Evolutionary conservation across 92 coral and sea anemone species (phyloP).

Genomic region (Palythoa grandis): DNA sequence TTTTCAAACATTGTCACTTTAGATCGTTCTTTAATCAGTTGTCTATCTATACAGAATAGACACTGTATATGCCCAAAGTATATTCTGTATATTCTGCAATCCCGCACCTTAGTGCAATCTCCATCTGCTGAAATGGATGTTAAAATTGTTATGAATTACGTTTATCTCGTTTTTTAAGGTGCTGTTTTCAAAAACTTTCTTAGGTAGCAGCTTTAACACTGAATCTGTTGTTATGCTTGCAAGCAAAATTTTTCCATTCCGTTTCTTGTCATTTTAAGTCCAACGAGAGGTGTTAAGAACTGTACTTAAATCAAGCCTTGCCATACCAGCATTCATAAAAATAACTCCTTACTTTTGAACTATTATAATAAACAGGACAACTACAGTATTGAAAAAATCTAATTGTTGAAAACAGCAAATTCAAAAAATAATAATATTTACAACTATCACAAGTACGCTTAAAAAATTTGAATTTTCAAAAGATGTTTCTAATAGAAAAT

Average conservation of each 20-base stretch:
- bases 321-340: not conserved
- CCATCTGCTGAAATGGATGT: constrained; percentile 26
- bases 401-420: not conserved
- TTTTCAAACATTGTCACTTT: no score
- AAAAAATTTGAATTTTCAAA: not conserved
- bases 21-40: no score
- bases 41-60: no score
- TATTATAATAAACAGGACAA: not conserved
- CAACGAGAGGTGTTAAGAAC: not conserved
- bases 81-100: no score
- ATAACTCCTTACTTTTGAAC: not conserved
- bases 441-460: not conserved
- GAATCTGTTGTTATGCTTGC: not conserved
- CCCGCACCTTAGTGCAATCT: no score
- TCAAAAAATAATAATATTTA: not conserved
- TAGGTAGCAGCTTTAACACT: not conserved
- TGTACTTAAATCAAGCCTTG: not conserved
- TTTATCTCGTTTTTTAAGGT: not conserved
- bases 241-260: not conserved
- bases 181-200: not conserved
- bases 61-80: no score
- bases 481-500: not conserved
- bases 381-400: not conserved
- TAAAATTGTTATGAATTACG: not conserved
- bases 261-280: not conserved